phyloP scores from a whole-genome alignment of 2,113 vertebrate species.

The Pseudopodoces humilis region DNA sequence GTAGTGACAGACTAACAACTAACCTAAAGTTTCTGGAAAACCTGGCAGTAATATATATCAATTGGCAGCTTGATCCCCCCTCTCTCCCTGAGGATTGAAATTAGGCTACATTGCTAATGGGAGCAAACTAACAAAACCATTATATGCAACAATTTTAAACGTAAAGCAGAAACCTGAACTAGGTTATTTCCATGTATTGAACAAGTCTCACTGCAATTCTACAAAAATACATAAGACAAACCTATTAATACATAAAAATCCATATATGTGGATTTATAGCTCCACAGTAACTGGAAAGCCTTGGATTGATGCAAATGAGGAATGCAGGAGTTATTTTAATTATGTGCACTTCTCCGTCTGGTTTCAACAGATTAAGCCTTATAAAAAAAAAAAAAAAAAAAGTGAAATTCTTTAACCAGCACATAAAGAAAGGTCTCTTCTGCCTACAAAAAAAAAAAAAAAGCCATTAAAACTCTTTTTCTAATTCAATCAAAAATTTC shows the following conservation, averaged over 20 bases:
- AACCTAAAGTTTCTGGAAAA: background rate
- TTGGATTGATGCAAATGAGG: conserved; percentile 41
- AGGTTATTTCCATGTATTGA: background rate
- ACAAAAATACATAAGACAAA: background rate
- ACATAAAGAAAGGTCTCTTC: conserved; percentile 22
- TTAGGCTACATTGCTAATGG: background rate
- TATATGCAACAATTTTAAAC: background rate
- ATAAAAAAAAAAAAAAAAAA: background rate
- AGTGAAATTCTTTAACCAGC: conserved; percentile 39
- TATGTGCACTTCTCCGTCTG: conserved; percentile 29
- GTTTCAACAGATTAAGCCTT: conserved; percentile 62
- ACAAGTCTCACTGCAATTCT: background rate
- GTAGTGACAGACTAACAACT: background rate
- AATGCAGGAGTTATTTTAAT: conserved; percentile 65
- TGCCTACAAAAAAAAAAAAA: background rate
- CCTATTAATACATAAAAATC: background rate
- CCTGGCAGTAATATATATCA: background rate
- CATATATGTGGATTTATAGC: background rate
- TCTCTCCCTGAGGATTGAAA: background rate
- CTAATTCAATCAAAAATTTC: conserved; percentile 54
- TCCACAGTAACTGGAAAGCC: conserved; percentile 24
- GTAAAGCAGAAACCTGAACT: background rate
- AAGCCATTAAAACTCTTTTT: conserved; percentile 54
- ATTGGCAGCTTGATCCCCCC: background rate
- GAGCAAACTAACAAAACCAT: conserved; percentile 2